Percentiles rank a stretch among this genome's conserved stretches.
phyloP scores from a whole-genome alignment of 2,888 invertebrate genomes.

The Synergus japonicus region DNA sequence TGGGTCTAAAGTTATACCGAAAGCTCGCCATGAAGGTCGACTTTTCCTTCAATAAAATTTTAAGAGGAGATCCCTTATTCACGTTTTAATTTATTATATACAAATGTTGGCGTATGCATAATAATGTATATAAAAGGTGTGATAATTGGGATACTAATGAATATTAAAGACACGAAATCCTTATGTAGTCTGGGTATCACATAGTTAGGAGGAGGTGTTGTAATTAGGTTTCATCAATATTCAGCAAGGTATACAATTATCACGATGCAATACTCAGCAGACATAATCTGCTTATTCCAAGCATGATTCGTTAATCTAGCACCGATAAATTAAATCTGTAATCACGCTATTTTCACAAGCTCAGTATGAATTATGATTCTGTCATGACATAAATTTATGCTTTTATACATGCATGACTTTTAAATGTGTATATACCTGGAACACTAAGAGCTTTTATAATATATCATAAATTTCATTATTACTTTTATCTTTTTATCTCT shows the following conservation, averaged over 20 bases:
- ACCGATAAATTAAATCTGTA: constrained; percentile 16
- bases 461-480: too few species aligned
- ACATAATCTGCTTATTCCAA: constrained; percentile 20
- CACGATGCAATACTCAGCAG: not conserved
- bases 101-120: too few species aligned
- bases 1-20: too few species aligned
- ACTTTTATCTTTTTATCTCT: not conserved
- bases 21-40: too few species aligned
- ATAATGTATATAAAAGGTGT: not conserved
- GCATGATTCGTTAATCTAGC: constrained; percentile 20
- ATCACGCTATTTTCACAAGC: constrained; percentile 13
- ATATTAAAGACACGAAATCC: constrained; percentile 25
- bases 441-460: too few species aligned
- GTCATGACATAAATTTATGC: not conserved
- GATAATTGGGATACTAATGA: not conserved
- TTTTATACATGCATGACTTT: too few species aligned
- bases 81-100: too few species aligned
- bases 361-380: not conserved
- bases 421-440: too few species aligned
- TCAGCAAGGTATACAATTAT: constrained; percentile 41
- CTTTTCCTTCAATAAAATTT: too few species aligned
- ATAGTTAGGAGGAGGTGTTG: not conserved
- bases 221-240: constrained; percentile 38
- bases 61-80: too few species aligned
- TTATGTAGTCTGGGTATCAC: not conserved